Percentiles rank a stretch among this genome's conserved stretches.
These are phyloP conservation scores for Drosophila siamana DNA, from an alignment of 2,888 invertebrate genomes.

Conservation along the genomic window DNA sequence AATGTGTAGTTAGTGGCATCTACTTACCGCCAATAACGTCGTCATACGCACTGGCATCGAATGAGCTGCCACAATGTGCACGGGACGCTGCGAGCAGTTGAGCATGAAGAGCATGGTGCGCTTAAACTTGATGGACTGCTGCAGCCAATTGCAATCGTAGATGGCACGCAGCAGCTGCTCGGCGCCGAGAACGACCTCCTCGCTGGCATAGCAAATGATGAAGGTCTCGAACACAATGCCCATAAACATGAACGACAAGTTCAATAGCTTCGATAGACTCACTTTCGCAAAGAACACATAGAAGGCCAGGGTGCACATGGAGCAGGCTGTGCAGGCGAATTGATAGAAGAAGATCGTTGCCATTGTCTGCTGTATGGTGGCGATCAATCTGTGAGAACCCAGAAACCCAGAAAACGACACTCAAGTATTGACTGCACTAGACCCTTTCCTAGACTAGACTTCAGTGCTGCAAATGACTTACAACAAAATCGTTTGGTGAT, in stretches of 20 bases:
- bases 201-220: slow-evolving; percentile 87
- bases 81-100: slow-evolving; percentile 86
- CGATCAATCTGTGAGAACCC: slow-evolving; percentile 86
- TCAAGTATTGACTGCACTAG: too few relatives aligned
- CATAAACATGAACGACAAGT: slow-evolving; percentile 66
- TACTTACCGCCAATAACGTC: slow-evolving; percentile 86
- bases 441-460: too few relatives aligned
- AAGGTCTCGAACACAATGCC: slow-evolving; percentile 86
- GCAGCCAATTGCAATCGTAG: slow-evolving; percentile 87
- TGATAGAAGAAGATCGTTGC: slow-evolving; percentile 87
- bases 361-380: slow-evolving; percentile 85
- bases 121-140: slow-evolving; percentile 85
- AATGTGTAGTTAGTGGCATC: too few relatives aligned
- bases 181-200: slow-evolving; percentile 86
- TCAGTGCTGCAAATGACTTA: too few relatives aligned
- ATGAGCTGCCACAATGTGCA: slow-evolving; percentile 86
- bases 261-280: slow-evolving; percentile 32
- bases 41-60: slow-evolving; percentile 86
- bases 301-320: slow-evolving; percentile 83
- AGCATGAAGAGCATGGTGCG: slow-evolving; percentile 85
- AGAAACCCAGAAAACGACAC: too few relatives aligned
- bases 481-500: slow-evolving; percentile 79
- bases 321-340: slow-evolving; percentile 85
- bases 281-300: slow-evolving; percentile 83
- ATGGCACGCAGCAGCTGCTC: slow-evolving; percentile 85